Conservation (phyloP, 2,797 vertebrate genomes). For the Mus spretus region DNA sequence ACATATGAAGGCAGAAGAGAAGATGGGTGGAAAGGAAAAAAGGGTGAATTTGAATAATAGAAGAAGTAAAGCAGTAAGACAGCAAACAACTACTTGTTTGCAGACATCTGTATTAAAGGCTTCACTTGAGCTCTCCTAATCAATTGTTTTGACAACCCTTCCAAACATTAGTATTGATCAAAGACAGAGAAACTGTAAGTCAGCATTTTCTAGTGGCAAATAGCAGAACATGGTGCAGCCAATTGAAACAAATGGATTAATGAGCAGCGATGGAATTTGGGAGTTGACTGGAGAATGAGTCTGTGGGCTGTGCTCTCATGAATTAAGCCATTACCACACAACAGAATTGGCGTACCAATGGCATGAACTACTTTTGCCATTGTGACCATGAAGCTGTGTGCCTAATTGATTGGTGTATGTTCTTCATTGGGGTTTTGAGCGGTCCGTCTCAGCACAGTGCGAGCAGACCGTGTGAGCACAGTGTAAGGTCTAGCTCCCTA, state of each 20-base stretch:
- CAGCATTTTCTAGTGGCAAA: neutral
- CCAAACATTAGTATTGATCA: slow-evolving; percentile 27
- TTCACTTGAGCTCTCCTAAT: neutral
- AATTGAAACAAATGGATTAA: slow-evolving; percentile 18
- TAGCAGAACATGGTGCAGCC: neutral
- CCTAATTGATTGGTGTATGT: neutral
- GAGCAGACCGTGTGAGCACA: neutral
- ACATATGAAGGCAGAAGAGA: neutral
- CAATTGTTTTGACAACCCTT: slow-evolving; percentile 12
- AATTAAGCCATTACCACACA: neutral
- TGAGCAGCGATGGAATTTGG: neutral
- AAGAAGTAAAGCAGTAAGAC: neutral
- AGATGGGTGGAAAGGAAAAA: too few species aligned
- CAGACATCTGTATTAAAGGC: neutral
- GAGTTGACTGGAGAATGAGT: neutral
- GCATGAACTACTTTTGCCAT: neutral
- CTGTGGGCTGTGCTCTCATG: neutral
- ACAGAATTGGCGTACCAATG: neutral
- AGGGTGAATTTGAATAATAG: neutral
- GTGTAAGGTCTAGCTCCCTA: neutral
- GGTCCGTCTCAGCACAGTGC: neutral
- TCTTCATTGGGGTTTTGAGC: neutral
- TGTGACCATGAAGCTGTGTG: neutral
- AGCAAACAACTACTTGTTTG: neutral
- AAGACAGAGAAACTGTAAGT: slow-evolving; percentile 2